Percentiles rank a stretch among this genome's conserved stretches.
phyloP scores from a whole-genome alignment of 64 coral and sea anemone genomes.

The Montipora capricornis region DNA sequence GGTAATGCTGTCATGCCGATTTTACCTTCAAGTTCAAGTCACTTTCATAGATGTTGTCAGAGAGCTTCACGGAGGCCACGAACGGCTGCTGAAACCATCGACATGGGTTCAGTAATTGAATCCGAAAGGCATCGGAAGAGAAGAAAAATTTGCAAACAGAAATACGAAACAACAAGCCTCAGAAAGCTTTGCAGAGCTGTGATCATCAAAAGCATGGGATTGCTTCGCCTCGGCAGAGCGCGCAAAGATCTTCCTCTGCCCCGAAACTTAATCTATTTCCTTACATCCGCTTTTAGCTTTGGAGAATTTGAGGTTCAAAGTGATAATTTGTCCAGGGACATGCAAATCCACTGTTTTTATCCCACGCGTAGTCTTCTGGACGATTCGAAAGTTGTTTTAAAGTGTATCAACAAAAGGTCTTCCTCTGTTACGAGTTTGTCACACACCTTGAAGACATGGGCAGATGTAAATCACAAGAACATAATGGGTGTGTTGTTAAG shows the following conservation, averaged over 20 bases:
- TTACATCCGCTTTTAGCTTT: slow-evolving; percentile 70
- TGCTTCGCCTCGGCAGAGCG: slow-evolving; percentile 49
- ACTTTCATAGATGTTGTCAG: neutral
- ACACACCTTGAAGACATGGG: slow-evolving; percentile 60
- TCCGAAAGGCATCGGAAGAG: neutral
- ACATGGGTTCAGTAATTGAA: neutral
- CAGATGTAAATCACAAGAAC: slow-evolving; percentile 57
- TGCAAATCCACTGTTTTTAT: slow-evolving; percentile 70
- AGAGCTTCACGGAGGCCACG: neutral
- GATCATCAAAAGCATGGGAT: slow-evolving; percentile 58
- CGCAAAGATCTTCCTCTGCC: slow-evolving; percentile 63
- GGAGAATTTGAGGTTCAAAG: slow-evolving; percentile 74
- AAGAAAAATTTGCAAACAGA: slow-evolving; percentile 7
- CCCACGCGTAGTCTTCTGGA: slow-evolving; percentile 66
- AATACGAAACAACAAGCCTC: slow-evolving; percentile 15
- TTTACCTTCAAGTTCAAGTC: neutral
- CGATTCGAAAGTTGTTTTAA: slow-evolving; percentile 69
- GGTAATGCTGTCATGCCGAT: slow-evolving; percentile 32
- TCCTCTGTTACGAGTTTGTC: slow-evolving; percentile 10
- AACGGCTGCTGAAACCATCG: neutral
- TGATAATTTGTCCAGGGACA: slow-evolving; percentile 66
- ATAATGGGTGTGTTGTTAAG: slow-evolving; percentile 65
- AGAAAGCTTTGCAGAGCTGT: slow-evolving; percentile 65
- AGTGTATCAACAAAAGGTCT: slow-evolving; percentile 68
- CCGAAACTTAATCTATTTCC: slow-evolving; percentile 52